Conservation (phyloP, 2,888 invertebrate genomes). For the Folsomia candida region DNA sequence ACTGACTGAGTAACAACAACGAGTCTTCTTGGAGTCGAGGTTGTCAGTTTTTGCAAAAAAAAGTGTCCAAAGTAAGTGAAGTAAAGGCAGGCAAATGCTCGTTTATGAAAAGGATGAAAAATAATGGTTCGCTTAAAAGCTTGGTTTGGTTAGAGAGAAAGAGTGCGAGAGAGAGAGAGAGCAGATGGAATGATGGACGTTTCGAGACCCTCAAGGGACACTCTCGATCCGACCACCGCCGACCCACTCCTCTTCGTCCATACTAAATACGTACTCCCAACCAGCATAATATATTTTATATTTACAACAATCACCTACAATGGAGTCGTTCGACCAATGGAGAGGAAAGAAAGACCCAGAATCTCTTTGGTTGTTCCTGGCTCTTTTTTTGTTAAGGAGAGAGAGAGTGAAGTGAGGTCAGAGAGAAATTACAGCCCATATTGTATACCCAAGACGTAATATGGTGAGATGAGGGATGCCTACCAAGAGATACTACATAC, state of each 20-base stretch:
- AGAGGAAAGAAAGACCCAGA: not conserved
- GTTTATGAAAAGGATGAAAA: not conserved
- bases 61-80: too few species aligned
- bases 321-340: not conserved
- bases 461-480: too few species aligned
- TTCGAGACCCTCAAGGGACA: not conserved
- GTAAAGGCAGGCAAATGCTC: not conserved
- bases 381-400: not conserved
- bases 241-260: not conserved
- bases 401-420: not conserved
- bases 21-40: too few species aligned
- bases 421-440: not conserved
- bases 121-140: too few species aligned
- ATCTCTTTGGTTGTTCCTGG: too few species aligned
- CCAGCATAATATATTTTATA: not conserved
- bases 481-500: not conserved
- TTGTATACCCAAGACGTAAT: too few species aligned
- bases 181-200: not conserved
- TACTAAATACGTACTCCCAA: not conserved
- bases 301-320: not conserved
- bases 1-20: too few species aligned
- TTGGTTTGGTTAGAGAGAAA: too few species aligned
- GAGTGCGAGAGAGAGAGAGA: not conserved
- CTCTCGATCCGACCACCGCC: too few species aligned
- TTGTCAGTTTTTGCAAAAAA: not conserved